Conservation (phyloP, 2,113 vertebrate genomes). For the Copsychus sechellarum region DNA sequence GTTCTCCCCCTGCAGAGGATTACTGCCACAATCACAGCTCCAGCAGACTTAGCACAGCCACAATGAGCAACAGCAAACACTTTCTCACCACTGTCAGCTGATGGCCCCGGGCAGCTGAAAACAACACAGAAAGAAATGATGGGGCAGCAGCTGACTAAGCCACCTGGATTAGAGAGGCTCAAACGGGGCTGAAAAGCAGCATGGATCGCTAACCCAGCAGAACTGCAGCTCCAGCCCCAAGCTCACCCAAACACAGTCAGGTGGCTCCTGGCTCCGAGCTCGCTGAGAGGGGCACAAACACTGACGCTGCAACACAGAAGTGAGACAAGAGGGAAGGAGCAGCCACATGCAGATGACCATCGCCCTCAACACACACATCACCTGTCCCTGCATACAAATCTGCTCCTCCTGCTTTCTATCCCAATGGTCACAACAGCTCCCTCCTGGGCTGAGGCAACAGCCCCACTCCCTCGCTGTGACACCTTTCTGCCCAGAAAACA, state of each 20-base stretch:
- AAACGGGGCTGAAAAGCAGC: not conserved
- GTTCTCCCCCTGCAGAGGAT: not conserved
- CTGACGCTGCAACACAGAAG: rapidly evolving
- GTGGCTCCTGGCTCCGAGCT: not conserved
- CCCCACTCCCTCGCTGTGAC: rapidly evolving
- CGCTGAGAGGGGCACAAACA: rapidly evolving
- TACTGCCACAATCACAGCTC: conserved; percentile 25
- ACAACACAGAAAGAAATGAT: conserved; percentile 33
- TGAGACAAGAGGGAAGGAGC: not conserved
- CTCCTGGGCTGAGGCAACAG: not conserved
- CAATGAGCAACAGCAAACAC: not conserved
- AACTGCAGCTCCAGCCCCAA: not conserved
- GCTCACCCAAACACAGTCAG: not conserved
- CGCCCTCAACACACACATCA: rapidly evolving
- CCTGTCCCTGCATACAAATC: not conserved
- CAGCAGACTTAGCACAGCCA: not conserved
- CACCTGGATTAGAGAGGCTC: conserved; percentile 21
- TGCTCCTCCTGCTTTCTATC: not conserved
- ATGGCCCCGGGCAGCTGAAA: not conserved
- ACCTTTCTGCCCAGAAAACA: not conserved
- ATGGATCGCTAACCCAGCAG: not conserved
- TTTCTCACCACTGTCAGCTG: not conserved
- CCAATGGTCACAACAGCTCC: not conserved
- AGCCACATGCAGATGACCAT: not conserved
- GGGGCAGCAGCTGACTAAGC: conserved; percentile 26